Evolutionary conservation across 2,888 invertebrate species (phyloP).

Genomic region (Panopea generosa): DNA sequence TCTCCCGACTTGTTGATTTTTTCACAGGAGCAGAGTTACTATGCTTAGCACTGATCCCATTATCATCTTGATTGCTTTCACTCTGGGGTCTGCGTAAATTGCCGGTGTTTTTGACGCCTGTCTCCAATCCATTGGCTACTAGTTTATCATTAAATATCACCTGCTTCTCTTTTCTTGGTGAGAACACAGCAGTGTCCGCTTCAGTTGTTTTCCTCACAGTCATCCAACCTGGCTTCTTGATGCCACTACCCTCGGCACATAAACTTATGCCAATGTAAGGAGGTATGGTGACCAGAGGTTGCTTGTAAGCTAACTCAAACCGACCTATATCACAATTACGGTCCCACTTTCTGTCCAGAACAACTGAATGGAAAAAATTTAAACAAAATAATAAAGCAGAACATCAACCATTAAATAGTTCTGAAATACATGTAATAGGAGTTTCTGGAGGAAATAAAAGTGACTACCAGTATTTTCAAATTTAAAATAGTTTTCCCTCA

Average conservation of each 20-base stretch:
- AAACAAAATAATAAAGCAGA: conserved; percentile 11
- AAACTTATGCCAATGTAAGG: conserved; percentile 85
- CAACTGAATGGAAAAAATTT: conserved; percentile 78
- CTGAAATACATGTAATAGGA: too few species aligned
- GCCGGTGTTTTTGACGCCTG: conserved; percentile 36
- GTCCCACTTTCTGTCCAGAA: conserved; percentile 83
- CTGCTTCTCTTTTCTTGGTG: conserved; percentile 63
- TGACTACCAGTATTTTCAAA: too few species aligned
- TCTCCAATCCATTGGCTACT: conserved; percentile 30
- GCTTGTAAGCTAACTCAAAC: conserved; percentile 85
- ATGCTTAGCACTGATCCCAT: conserved; percentile 30
- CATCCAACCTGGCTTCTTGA: conserved; percentile 71
- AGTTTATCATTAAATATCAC: conserved; percentile 65
- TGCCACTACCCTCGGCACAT: conserved; percentile 78
- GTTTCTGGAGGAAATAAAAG: too few species aligned
- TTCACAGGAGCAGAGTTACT: conserved; percentile 68
- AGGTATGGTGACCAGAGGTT: conserved; percentile 83
- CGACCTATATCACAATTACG: conserved; percentile 83
- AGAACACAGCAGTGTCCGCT: conserved; percentile 37
- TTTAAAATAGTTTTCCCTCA: too few species aligned
- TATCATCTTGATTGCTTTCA: conserved; percentile 55
- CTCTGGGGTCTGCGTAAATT: conserved; percentile 64
- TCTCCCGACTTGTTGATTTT: conserved; percentile 57
- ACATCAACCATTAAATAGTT: too few species aligned
- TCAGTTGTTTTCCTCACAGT: conserved; percentile 36